Evolutionary conservation across 2,888 invertebrate genomes (phyloP).

Genomic region (Callinectes sapidus): DNA sequence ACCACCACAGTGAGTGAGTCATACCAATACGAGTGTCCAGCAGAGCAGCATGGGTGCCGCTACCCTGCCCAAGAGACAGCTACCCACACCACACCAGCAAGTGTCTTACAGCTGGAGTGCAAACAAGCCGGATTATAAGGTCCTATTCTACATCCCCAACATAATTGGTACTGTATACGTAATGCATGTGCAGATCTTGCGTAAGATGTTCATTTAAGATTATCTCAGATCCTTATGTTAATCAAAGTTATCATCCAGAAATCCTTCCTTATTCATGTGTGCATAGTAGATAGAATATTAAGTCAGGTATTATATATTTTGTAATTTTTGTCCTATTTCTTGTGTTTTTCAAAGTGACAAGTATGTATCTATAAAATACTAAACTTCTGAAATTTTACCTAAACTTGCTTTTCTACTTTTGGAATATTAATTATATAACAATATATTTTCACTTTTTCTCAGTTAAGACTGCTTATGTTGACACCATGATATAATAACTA

Average conservation of each 20-base stretch:
- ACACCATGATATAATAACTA: not conserved
- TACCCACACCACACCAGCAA: not conserved
- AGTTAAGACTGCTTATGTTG: too few relatives aligned
- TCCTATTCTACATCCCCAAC: slow-evolving; percentile 50
- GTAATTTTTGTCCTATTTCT: too few relatives aligned
- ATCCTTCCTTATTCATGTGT: not conserved
- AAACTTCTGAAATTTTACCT: too few relatives aligned
- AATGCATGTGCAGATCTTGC: not conserved
- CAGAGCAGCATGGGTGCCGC: not conserved
- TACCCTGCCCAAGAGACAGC: not conserved
- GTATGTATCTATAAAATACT: too few relatives aligned
- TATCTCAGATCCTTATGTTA: not conserved
- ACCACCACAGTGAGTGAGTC: too few relatives aligned
- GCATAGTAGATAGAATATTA: not conserved
- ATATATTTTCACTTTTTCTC: too few relatives aligned
- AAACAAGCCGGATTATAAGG: slow-evolving; percentile 37
- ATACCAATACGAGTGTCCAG: too few relatives aligned
- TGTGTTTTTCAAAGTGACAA: too few relatives aligned
- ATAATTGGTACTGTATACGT: slow-evolving; percentile 40
- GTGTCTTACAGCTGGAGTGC: not conserved
- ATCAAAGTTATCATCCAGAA: not conserved
- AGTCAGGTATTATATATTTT: not conserved
- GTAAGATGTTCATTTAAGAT: not conserved
- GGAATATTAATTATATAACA: too few relatives aligned
- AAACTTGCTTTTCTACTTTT: too few relatives aligned